Evolutionary conservation across 2,113 vertebrate species (phyloP), one percentile per base, ranked within the genome.

Genomic region (Microcebus griseorufus): DNA sequence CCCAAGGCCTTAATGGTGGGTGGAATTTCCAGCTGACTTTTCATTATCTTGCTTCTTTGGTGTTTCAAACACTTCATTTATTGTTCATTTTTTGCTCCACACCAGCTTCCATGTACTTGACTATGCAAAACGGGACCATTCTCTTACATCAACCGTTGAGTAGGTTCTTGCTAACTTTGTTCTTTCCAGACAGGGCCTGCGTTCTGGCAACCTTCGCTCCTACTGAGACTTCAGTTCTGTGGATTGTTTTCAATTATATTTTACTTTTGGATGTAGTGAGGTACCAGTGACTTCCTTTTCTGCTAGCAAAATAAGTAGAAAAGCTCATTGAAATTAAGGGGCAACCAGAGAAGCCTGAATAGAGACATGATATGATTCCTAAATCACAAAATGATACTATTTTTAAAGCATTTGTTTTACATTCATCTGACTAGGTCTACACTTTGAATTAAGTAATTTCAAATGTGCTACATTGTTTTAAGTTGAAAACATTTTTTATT

Each of bases 361-460:
- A 78, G 22, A 23, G 9, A 3, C 34, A 20, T 12, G 6, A 67
- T 42, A 17, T 55, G 25, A 81, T 73, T 73, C 17, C 10, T 7
- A 76, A 92, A 58, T 32, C 22, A 58, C 27, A 60, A 27, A 72
- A 60, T 45, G 9, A n/a, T 22, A 27, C 9, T 25, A 0, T 53
- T 92, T 96, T 81, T 65, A 84, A 79, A 86, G 18, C 20, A 95
- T 64, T 64, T 76, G 39, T 70, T 93, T 82, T 76, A 87, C n/a
- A 70, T 82, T 89, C 23, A 72, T 82, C 9, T 45, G 72, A 53
- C 9, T 17, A 69, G 7, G 32, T 65, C 22, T 94, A 12, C 1
- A 72, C 9, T 83, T 87, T 79, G 80, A 65, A 34, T 48, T 84
- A 86, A 90, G 34, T 53, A 80, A n/a, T 76, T 92, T 91, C 18